phyloP scores from a whole-genome alignment of 2,113 vertebrate species.

The Lucifuga dentata region DNA sequence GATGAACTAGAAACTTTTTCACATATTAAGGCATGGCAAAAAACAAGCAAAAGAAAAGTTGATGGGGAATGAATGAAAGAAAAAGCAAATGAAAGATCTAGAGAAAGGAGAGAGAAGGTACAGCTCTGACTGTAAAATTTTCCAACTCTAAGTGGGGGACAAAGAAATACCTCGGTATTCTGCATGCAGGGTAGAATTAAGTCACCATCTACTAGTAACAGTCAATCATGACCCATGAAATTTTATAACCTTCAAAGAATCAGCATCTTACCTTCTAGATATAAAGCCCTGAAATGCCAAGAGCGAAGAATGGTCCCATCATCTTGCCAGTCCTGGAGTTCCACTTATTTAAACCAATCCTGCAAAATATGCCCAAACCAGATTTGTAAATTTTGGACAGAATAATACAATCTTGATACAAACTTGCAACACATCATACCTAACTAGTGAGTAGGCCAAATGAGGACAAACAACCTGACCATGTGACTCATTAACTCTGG shows the following conservation, averaged over 20 bases:
- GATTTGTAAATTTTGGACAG: slow-evolving; percentile 14
- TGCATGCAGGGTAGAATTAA: not conserved
- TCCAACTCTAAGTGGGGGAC: no score
- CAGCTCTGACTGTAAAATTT: no score
- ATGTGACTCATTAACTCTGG: slow-evolving; percentile 43
- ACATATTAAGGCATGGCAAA: not conserved
- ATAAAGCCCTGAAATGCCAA: slow-evolving; percentile 7
- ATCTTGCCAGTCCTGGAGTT: not conserved
- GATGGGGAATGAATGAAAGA: not conserved
- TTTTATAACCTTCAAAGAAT: not conserved
- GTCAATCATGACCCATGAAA: not conserved
- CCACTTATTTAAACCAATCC: not conserved
- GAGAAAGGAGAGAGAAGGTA: not conserved
- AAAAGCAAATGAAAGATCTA: not conserved
- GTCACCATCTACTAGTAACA: not conserved
- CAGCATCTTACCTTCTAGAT: not conserved
- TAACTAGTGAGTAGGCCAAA: slow-evolving; percentile 32
- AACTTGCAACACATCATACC: slow-evolving; percentile 18
- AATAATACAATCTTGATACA: slow-evolving; percentile 15
- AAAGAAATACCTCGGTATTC: not conserved
- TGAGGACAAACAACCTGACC: slow-evolving; percentile 21
- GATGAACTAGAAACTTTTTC: not conserved
- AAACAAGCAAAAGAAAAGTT: no score
- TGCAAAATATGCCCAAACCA: slow-evolving; percentile 1
- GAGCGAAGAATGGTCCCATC: slow-evolving; percentile 8